Conservation (phyloP, 2,113 vertebrate species). For the Halcyon malimbica region DNA sequence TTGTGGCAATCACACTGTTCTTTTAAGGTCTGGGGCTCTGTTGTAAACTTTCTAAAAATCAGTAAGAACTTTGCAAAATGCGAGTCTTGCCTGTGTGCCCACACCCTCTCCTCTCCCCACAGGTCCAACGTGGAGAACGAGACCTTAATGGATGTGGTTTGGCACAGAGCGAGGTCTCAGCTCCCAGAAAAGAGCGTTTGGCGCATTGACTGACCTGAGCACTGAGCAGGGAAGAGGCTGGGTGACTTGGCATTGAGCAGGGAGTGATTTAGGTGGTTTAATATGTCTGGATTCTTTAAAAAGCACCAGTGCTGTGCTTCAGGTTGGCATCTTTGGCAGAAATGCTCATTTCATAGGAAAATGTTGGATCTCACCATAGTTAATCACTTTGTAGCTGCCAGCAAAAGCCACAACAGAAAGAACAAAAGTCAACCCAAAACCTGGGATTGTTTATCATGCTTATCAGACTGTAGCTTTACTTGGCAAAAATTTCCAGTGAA, state of each 20-base stretch:
- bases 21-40: slow-evolving; percentile 50
- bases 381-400: not conserved
- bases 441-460: not conserved
- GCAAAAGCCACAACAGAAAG: not conserved
- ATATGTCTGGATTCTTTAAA: not conserved
- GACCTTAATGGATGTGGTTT: not conserved
- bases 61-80: not conserved
- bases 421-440: not conserved
- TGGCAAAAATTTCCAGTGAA: not conserved
- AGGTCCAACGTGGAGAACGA: not conserved
- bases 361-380: not conserved
- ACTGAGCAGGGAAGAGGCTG: not conserved
- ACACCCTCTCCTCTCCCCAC: not conserved
- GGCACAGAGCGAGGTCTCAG: not conserved
- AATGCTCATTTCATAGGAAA: not conserved
- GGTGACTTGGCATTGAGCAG: not conserved
- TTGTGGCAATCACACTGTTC: slow-evolving; percentile 62
- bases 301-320: not conserved
- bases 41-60: slow-evolving; percentile 44
- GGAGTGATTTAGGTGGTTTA: not conserved
- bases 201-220: not conserved
- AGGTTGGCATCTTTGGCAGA: slow-evolving; percentile 1
- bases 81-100: not conserved
- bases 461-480: not conserved
- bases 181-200: not conserved